These are phyloP conservation scores for Brachylomia viminalis DNA, from an alignment of 2,888 invertebrate genomes.

Conservation along the genomic window DNA sequence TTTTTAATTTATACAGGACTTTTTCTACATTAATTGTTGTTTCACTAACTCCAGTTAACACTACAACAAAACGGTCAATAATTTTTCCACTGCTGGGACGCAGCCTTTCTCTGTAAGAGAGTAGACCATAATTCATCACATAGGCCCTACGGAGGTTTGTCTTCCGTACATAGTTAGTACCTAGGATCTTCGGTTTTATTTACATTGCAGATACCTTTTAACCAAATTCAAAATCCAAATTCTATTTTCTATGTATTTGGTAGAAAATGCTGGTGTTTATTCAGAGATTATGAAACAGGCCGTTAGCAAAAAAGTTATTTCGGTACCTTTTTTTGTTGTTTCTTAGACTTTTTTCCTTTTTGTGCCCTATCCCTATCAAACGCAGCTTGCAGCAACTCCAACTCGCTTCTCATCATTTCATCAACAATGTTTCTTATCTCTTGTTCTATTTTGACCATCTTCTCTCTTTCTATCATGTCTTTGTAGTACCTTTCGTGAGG, in stretches of 20 bases:
- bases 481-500: constrained; percentile 94
- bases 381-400: constrained; percentile 93
- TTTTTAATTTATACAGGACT: neutral
- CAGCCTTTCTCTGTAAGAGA: neutral
- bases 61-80: neutral
- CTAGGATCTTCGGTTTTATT: neutral
- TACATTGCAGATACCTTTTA: neutral
- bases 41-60: neutral
- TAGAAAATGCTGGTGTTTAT: neutral
- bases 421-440: constrained; percentile 96
- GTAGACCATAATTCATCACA: neutral
- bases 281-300: too few species aligned
- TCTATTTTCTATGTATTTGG: neutral
- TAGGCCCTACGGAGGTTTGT: neutral
- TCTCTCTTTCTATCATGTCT: constrained; percentile 96
- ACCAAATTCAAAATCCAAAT: neutral
- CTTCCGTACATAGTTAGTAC: neutral
- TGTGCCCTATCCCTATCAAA: constrained; percentile 93
- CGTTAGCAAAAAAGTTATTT: neutral
- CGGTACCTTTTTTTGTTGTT: constrained; percentile 92
- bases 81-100: neutral
- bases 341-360: constrained; percentile 94
- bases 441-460: constrained; percentile 95
- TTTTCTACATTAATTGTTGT: neutral
- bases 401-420: constrained; percentile 93